Base-by-base conservation (phyloP, 1,140 invertebrate genomes). In the Helicorthomorpha holstii region DNA sequence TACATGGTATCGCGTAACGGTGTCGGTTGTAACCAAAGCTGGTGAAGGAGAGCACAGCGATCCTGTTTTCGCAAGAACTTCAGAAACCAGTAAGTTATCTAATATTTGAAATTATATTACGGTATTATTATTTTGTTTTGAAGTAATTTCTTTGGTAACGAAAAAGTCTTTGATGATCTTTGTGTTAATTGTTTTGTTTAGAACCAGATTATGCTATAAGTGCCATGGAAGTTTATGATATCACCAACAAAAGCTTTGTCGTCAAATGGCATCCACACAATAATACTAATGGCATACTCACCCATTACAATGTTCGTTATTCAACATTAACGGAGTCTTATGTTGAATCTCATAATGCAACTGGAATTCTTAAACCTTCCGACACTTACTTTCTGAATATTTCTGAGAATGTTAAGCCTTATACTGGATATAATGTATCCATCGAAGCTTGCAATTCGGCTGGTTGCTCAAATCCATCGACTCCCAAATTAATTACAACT, bases 1-100 rank as follows among this genome's bases (percentile, higher is more conserved):
- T n/a, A 85, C 81, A 3, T 78, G 79, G 1, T 92, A 92, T 62
- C 78, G 73, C 60, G 68, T 91, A 4, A 73, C 73, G 2, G 74
- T 90, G 23, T 68, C 80, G 14, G 77, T 87, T 48, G 73, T 79
- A 49, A 88, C 83, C 1, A 77, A 74, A 54, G 75, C 76, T 58
- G 83, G 80, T 1, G 72, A 80, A 62, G 81, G 83, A 21, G 72
- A 78, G 26, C 67, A 70, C 54, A 87, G 82, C 66, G 74, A 82
- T 60, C 69, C 74, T 21, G 34, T 44, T 4, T 4, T 10, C 12
- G 4, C 19, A 7, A n/a, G 21, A 22, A 22, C 12, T 7, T n/a
- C n/a, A n/a, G n/a, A n/a, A n/a, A n/a, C n/a, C n/a, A n/a, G n/a
- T n/a, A n/a, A n/a, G n/a, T n/a, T n/a, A n/a, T n/a, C n/a, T n/a